Percentiles rank a stretch among this genome's conserved stretches.
Evolutionary conservation across 2,888 invertebrate species (phyloP).

Genomic region (Stenodera caucasica): DNA sequence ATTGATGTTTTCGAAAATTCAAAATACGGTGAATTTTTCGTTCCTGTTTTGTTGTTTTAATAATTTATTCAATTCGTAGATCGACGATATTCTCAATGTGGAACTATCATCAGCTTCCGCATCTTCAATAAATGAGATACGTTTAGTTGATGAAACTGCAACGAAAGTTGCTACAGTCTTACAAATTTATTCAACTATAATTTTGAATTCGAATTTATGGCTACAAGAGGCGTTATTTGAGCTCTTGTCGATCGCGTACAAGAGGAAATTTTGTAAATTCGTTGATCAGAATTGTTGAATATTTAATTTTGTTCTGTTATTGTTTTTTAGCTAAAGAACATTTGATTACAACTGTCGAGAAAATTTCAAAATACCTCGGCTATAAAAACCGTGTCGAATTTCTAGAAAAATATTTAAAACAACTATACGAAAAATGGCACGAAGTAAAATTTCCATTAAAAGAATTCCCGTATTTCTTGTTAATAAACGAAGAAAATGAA

Average conservation of each 20-base stretch:
- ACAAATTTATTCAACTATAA: slow-evolving; percentile 60
- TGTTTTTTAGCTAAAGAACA: slow-evolving; percentile 37
- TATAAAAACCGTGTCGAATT: slow-evolving; percentile 50
- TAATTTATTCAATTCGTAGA: too few species aligned
- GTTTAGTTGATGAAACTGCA: slow-evolving; percentile 61
- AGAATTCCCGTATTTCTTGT: not conserved
- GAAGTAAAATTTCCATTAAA: not conserved
- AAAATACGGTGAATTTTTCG: slow-evolving; percentile 35
- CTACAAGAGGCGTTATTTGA: slow-evolving; percentile 60
- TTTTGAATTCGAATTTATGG: slow-evolving; percentile 58
- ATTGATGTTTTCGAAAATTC: slow-evolving; percentile 48
- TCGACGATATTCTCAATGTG: not conserved
- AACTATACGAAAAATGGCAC: slow-evolving; percentile 55
- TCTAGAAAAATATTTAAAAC: slow-evolving; percentile 56
- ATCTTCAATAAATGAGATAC: slow-evolving; percentile 42
- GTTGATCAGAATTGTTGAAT: slow-evolving; percentile 15
- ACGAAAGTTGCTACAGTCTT: slow-evolving; percentile 63
- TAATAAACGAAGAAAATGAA: slow-evolving; percentile 36
- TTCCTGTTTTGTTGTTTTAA: too few species aligned
- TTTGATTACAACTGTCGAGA: slow-evolving; percentile 29
- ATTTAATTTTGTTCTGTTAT: slow-evolving; percentile 22
- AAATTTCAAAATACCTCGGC: slow-evolving; percentile 39
- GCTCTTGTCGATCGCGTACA: slow-evolving; percentile 59
- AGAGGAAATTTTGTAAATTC: slow-evolving; percentile 50
- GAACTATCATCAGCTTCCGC: not conserved